Conservation (phyloP, 2,113 vertebrate genomes). For the Prolemur simus region DNA sequence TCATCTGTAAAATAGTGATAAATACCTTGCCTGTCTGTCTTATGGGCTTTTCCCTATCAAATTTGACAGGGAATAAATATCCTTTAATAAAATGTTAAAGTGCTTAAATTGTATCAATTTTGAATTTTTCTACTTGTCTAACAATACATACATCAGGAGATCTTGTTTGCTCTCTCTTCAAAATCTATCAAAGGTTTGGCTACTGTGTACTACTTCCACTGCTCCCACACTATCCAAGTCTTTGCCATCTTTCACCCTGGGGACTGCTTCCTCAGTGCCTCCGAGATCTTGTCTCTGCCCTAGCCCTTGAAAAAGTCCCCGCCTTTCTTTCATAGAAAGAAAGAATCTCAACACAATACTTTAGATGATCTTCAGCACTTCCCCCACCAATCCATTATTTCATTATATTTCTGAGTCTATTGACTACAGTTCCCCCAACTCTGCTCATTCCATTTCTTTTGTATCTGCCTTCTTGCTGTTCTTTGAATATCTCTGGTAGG, state of each 20-base stretch:
- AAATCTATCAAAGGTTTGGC: background rate
- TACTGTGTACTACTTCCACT: background rate
- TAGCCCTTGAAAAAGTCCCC: background rate
- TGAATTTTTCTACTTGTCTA: background rate
- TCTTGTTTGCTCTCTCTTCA: background rate
- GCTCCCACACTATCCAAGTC: fast-evolving
- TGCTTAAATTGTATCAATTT: background rate
- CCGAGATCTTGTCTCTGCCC: background rate
- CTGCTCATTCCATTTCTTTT: background rate
- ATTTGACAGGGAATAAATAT: background rate
- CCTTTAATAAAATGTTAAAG: background rate
- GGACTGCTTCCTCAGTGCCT: background rate
- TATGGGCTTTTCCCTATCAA: background rate
- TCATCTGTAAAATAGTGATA: background rate
- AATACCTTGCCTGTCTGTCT: background rate
- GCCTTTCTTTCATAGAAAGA: background rate
- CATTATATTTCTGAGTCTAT: background rate
- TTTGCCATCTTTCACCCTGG: background rate
- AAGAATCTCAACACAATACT: background rate
- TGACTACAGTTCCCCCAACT: background rate
- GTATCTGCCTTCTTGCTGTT: background rate
- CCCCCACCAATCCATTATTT: background rate
- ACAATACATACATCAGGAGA: background rate
- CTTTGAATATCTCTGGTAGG: background rate
- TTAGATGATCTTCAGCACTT: background rate